Percentiles rank a stretch among this genome's conserved stretches.
phyloP scores from a whole-genome alignment of 2,797 vertebrate species.

The Lacerta bilineata region DNA sequence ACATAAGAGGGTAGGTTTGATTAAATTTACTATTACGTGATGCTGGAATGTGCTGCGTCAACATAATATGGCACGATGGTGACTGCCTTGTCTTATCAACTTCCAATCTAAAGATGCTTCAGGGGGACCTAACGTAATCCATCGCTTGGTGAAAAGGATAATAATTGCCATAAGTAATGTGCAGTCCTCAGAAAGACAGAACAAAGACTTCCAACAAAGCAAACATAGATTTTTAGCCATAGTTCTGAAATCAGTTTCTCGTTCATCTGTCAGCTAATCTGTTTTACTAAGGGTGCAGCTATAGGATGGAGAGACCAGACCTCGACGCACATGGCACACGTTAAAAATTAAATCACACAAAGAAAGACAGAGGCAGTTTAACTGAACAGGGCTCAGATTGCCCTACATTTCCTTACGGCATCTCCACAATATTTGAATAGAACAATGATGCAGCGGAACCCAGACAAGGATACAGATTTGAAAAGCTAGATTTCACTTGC shows the following conservation, averaged over 20 bases:
- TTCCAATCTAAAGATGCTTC: background rate
- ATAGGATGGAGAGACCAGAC: slow-evolving; percentile 8
- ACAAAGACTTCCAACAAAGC: background rate
- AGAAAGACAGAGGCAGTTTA: slow-evolving; percentile 24
- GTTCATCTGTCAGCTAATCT: background rate
- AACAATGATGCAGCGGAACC: background rate
- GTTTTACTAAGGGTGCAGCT: background rate
- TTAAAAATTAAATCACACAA: background rate
- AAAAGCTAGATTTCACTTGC: background rate
- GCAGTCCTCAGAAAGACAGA: background rate
- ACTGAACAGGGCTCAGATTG: background rate
- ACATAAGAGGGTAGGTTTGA: background rate
- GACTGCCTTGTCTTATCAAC: slow-evolving; percentile 7
- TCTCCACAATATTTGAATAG: background rate
- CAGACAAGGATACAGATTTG: background rate
- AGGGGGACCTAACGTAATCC: background rate
- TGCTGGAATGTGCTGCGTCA: background rate
- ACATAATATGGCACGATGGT: background rate
- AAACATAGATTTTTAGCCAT: background rate
- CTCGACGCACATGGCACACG: background rate
- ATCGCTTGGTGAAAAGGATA: background rate
- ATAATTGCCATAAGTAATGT: background rate
- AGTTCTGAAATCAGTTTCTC: background rate
- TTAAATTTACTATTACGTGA: background rate
- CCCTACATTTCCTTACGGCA: slow-evolving; percentile 12